These are phyloP conservation scores for Eucera pruinosa DNA, from an alignment of 2,888 invertebrate genomes.

Conservation along the genomic window DNA sequence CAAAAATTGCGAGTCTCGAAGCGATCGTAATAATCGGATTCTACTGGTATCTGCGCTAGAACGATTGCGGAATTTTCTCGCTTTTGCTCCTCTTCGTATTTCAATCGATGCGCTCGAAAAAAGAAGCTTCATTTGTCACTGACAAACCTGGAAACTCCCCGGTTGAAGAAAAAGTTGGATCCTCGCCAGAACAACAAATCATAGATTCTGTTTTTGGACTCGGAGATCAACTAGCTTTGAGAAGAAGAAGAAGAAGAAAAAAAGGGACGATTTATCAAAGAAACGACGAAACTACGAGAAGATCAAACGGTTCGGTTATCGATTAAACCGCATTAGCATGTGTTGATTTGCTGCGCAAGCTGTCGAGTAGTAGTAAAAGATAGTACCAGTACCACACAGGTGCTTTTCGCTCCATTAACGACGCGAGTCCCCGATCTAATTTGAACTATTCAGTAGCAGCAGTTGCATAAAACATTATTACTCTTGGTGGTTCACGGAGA, in stretches of 20 bases:
- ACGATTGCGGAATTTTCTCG: not conserved
- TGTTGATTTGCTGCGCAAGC: not conserved
- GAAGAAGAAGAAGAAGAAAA: not conserved
- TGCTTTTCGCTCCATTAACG: conserved; percentile 12
- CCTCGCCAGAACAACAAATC: conserved; percentile 33
- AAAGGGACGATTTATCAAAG: not conserved
- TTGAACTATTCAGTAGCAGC: conserved; percentile 11
- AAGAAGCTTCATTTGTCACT: conserved; percentile 13
- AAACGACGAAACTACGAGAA: not conserved
- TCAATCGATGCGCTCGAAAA: conserved; percentile 1
- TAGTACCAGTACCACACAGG: conserved; percentile 1
- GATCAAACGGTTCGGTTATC: not conserved
- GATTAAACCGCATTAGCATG: not conserved
- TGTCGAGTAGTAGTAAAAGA: conserved; percentile 5
- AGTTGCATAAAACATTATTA: conserved; percentile 20
- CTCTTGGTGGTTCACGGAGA: not conserved
- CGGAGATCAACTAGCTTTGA: not conserved
- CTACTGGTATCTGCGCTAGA: too few species aligned
- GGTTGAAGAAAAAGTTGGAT: conserved; percentile 24
- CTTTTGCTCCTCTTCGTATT: not conserved
- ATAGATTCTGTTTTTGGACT: conserved; percentile 12
- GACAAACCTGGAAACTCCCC: conserved; percentile 1
- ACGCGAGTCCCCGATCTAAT: conserved; percentile 8
- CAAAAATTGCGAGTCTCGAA: too few species aligned
- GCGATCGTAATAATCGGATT: too few species aligned